Evolutionary conservation across 2,888 invertebrate genomes (phyloP).

Genomic region (Spicauda simplicius): DNA sequence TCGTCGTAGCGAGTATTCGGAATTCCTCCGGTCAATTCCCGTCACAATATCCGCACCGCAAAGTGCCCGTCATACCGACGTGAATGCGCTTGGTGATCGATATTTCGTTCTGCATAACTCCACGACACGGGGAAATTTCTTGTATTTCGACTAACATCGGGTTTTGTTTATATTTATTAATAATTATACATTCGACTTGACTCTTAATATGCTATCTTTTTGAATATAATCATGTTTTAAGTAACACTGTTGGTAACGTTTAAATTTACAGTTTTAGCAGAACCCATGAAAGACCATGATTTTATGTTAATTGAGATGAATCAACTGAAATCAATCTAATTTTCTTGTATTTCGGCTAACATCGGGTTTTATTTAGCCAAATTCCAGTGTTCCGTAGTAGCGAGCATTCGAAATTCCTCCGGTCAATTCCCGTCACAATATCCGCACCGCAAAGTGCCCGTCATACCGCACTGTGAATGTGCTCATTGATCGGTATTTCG

Average conservation of each 20-base stretch:
- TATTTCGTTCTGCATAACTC: constrained; percentile 22
- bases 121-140: neutral
- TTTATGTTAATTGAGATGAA: too few species aligned
- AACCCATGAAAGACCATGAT: too few species aligned
- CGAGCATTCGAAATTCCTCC: constrained; percentile 13
- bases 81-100: constrained; percentile 11
- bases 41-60: constrained; percentile 26
- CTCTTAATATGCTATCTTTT: too few species aligned
- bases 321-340: too few species aligned
- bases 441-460: constrained; percentile 27
- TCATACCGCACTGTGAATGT: constrained; percentile 23
- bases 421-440: constrained; percentile 31
- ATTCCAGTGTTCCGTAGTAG: constrained; percentile 2
- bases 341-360: too few species aligned
- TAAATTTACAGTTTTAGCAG: too few species aligned
- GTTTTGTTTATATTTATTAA: neutral
- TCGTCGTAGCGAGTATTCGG: constrained; percentile 1
- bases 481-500: constrained; percentile 15
- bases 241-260: too few species aligned
- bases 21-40: constrained; percentile 29
- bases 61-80: constrained; percentile 27
- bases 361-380: too few species aligned
- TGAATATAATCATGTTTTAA: too few species aligned
- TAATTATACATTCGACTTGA: too few species aligned
- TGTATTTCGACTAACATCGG: neutral